Conservation (phyloP, 2,113 vertebrate genomes). For the Myiozetetes cayanensis region DNA sequence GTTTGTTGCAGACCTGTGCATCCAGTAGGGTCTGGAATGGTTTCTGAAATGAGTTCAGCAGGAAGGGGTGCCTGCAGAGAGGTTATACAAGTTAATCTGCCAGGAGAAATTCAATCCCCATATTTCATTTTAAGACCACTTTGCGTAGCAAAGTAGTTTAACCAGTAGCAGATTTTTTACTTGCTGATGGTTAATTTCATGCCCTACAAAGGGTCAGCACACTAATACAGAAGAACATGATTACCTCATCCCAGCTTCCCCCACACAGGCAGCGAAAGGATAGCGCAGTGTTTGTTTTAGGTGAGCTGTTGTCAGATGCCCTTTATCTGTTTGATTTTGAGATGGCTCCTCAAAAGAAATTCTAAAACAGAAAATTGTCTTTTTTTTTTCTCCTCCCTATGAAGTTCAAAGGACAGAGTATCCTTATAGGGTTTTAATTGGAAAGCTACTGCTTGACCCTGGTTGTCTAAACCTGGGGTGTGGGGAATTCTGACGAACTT, state of each 20-base stretch:
- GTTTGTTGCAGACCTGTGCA: neutral
- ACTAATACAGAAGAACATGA: conserved; percentile 66
- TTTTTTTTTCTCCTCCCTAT: neutral
- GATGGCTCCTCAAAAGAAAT: conserved; percentile 62
- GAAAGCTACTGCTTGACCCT: conserved; percentile 72
- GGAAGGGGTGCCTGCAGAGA: conserved; percentile 59
- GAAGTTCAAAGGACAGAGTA: conserved; percentile 62
- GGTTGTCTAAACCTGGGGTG: conserved; percentile 66
- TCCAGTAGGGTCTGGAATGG: neutral
- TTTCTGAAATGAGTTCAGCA: conserved; percentile 52
- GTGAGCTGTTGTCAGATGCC: conserved; percentile 50
- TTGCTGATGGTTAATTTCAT: conserved; percentile 77
- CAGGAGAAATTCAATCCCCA: conserved; percentile 72
- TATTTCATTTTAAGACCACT: conserved; percentile 77
- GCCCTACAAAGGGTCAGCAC: conserved; percentile 76
- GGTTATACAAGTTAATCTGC: conserved; percentile 75
- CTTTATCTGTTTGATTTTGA: conserved; percentile 43
- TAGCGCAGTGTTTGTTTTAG: conserved; percentile 24
- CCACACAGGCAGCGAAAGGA: neutral
- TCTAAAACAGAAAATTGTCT: conserved; percentile 24
- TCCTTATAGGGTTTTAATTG: conserved; percentile 39
- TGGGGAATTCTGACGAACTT: conserved; percentile 66
- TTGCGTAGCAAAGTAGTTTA: conserved; percentile 79
- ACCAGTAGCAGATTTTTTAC: conserved; percentile 76
- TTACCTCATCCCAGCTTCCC: conserved; percentile 53